Evolutionary conservation across 2,113 vertebrate species (phyloP).

Genomic region (Vicugna pacos): DNA sequence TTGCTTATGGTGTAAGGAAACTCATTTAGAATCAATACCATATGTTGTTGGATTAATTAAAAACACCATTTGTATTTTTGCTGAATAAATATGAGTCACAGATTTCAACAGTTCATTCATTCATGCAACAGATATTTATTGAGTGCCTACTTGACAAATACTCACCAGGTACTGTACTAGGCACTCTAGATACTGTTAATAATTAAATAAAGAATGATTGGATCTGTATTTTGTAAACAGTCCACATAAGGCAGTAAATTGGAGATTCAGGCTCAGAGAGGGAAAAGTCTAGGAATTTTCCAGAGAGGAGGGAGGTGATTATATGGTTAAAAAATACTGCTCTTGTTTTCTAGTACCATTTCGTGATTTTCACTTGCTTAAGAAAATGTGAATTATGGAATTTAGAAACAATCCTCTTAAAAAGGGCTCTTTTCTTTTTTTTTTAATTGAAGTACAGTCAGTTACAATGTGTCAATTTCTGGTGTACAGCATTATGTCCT

Average conservation of each 20-base stretch:
- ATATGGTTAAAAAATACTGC: constrained; percentile 29
- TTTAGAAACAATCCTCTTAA: constrained; percentile 1
- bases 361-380: constrained; percentile 40
- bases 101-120: constrained; percentile 63
- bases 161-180: not conserved
- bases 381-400: not conserved
- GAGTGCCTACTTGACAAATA: not conserved
- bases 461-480: no score
- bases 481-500: no score
- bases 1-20: constrained; percentile 65
- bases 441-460: no score
- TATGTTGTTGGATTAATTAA: constrained; percentile 71
- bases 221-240: not conserved
- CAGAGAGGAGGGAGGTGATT: not conserved
- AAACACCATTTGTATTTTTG: constrained; percentile 64
- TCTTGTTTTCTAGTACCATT: not conserved
- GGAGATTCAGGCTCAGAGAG: not conserved
- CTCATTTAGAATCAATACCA: constrained; percentile 68
- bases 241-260: not conserved
- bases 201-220: not conserved
- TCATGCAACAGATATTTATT: constrained; percentile 19
- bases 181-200: not conserved
- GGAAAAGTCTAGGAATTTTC: constrained; percentile 22
- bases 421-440: not conserved
- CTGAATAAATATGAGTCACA: constrained; percentile 63